Conservation (phyloP, 2,797 vertebrate genomes). For the Rhodeus uyekii region DNA sequence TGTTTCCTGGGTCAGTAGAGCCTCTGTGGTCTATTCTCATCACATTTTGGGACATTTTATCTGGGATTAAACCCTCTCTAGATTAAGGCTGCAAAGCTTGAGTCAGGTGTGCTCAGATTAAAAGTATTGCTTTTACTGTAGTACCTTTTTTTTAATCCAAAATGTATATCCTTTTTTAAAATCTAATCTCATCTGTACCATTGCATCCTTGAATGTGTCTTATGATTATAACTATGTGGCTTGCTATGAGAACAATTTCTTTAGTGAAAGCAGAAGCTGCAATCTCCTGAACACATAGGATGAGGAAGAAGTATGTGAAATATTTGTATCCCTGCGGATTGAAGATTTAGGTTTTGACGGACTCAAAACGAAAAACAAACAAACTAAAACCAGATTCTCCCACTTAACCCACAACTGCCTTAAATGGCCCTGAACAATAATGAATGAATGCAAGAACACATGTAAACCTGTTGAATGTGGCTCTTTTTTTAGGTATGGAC, state of each 20-base stretch:
- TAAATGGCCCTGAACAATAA: neutral
- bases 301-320: constrained; percentile 18
- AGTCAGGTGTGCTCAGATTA: neutral
- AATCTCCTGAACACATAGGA: neutral
- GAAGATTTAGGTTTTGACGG: neutral
- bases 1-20: constrained; percentile 87
- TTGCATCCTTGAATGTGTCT: neutral
- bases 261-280: neutral
- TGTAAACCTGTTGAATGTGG: neutral
- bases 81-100: neutral
- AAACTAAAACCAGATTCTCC: neutral
- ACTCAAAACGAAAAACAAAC: neutral
- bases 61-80: neutral
- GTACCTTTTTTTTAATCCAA: neutral
- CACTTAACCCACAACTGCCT: neutral
- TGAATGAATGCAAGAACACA: neutral
- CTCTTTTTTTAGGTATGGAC: constrained; percentile 84
- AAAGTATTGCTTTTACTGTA: neutral
- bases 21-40: neutral
- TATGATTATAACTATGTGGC: constrained; percentile 27
- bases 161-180: neutral
- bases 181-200: constrained; percentile 8
- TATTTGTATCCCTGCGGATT: neutral
- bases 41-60: neutral
- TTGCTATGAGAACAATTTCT: constrained; percentile 19